Evolutionary conservation across 2,888 invertebrate species (phyloP).

Genomic region (Macaria liturata): DNA sequence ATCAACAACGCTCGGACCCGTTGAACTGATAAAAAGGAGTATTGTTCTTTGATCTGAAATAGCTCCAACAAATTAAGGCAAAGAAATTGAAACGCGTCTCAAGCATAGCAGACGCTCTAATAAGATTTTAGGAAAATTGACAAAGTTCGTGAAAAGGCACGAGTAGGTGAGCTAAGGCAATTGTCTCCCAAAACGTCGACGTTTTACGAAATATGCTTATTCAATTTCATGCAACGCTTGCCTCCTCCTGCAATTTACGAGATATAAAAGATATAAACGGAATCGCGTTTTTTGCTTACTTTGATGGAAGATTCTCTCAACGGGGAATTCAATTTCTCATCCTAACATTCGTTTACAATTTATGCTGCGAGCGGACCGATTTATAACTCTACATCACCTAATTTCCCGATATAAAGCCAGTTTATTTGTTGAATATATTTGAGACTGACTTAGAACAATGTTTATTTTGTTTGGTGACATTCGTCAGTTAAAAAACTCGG

Average conservation of each 20-base stretch:
- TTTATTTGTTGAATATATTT: too few relatives aligned
- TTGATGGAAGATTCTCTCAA: conserved; percentile 81
- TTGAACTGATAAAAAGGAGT: too few relatives aligned
- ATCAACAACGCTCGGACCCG: too few relatives aligned
- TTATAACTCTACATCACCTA: conserved; percentile 52
- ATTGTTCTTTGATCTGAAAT: conserved; percentile 15
- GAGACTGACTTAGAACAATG: conserved; percentile 11
- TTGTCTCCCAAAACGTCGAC: conserved; percentile 83
- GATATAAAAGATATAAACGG: conserved; percentile 84
- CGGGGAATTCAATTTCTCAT: conserved; percentile 79
- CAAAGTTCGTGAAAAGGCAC: conserved; percentile 80
- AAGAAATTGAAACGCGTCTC: conserved; percentile 60
- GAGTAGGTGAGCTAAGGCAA: conserved; percentile 84
- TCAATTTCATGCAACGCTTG: conserved; percentile 84
- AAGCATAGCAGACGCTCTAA: conserved; percentile 71
- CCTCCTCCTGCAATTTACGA: conserved; percentile 84
- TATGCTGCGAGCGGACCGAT: conserved; percentile 61
- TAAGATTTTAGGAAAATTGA: conserved; percentile 80
- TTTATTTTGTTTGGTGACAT: conserved; percentile 50
- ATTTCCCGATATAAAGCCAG: conserved; percentile 11
- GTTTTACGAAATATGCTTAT: conserved; percentile 84
- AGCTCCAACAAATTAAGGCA: conserved; percentile 44
- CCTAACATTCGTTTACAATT: conserved; percentile 73
- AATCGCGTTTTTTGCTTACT: conserved; percentile 83
- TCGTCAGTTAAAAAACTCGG: conserved; percentile 72